phyloP scores from a whole-genome alignment of 2,888 invertebrate genomes.

The Ophonus ardosiacus region DNA sequence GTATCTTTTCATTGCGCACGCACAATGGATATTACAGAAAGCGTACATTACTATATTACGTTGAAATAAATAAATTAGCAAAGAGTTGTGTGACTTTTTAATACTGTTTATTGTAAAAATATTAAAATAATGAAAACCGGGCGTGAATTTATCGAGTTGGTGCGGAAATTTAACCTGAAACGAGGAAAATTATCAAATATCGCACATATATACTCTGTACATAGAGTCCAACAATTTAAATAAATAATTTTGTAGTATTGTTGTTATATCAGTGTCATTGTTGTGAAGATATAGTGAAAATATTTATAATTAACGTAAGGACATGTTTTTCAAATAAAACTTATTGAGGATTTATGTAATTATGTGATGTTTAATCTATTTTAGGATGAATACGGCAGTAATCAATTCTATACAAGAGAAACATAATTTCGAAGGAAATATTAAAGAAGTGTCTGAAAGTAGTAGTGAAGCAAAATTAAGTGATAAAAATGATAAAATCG shows the following conservation, averaged over 20 bases:
- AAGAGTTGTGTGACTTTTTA: conserved; percentile 51
- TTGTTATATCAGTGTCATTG: conserved; percentile 55
- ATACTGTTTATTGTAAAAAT: conserved; percentile 33
- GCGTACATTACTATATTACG: conserved; percentile 68
- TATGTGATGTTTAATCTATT: conserved; percentile 40
- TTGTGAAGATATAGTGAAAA: conserved; percentile 38
- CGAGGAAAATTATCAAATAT: conserved; percentile 53
- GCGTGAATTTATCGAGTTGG: neutral
- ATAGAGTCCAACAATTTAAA: conserved; percentile 43
- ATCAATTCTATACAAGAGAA: conserved; percentile 47
- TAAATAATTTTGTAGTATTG: conserved; percentile 57
- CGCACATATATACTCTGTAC: conserved; percentile 53
- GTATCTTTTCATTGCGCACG: conserved; percentile 66
- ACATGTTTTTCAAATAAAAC: neutral
- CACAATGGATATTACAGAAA: conserved; percentile 70
- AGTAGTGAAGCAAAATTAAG: conserved; percentile 15
- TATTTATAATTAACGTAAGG: conserved; percentile 7
- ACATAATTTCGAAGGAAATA: conserved; percentile 38
- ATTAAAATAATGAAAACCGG: neutral
- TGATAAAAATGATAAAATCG: conserved; percentile 36
- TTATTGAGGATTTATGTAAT: neutral
- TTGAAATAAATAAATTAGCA: conserved; percentile 44
- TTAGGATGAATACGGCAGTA: conserved; percentile 58
- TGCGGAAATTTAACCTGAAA: conserved; percentile 53
- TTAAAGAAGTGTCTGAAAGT: conserved; percentile 39